phyloP scores from a whole-genome alignment of 2,888 invertebrate species.

The Meliscaeva auricollis region DNA sequence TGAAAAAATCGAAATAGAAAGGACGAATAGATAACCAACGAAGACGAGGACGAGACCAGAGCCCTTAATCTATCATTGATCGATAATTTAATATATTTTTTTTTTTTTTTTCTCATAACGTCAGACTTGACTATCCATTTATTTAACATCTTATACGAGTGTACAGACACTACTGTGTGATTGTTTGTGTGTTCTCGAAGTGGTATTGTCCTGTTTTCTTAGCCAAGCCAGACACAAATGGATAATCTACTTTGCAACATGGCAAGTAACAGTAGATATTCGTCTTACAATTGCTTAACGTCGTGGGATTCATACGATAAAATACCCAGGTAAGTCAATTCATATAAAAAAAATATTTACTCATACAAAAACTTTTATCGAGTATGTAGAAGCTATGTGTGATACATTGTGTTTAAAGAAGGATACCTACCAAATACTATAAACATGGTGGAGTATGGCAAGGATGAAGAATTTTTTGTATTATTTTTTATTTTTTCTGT shows the following conservation, averaged over 20 bases:
- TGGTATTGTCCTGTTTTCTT: conserved; percentile 18
- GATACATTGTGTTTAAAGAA: too few species aligned
- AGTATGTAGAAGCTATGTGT: too few species aligned
- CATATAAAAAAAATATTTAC: too few species aligned
- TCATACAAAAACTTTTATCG: too few species aligned
- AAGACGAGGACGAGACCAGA: neutral
- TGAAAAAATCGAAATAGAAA: conserved; percentile 31
- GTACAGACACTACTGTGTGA: neutral
- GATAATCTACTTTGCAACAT: conserved; percentile 84
- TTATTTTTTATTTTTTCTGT: neutral
- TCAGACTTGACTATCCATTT: neutral
- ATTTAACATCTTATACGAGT: neutral
- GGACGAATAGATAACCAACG: neutral
- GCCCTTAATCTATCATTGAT: conserved; percentile 48
- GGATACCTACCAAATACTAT: too few species aligned
- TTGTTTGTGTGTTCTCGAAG: conserved; percentile 14
- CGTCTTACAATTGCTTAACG: conserved; percentile 94
- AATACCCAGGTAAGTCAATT: conserved; percentile 90
- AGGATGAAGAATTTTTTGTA: too few species aligned
- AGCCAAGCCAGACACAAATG: conserved; percentile 79
- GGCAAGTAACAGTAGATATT: conserved; percentile 90
- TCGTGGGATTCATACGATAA: conserved; percentile 96
- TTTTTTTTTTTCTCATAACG: neutral
- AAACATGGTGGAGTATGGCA: too few species aligned
- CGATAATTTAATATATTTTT: conserved; percentile 46